Conservation (phyloP, 2,113 vertebrate species). For the Pedetes capensis region DNA sequence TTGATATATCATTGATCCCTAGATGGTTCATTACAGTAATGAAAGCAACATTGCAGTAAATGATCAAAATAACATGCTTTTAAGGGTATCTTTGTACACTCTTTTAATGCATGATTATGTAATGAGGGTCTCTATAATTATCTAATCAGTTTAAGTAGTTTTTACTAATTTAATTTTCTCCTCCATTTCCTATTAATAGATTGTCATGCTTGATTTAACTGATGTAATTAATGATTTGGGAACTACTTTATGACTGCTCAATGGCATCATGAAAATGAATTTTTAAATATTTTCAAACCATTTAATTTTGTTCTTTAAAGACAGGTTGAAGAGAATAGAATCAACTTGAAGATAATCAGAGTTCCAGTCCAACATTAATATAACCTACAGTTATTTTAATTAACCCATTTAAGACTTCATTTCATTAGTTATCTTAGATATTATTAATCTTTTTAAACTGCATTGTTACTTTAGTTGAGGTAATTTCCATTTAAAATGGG, state of each 20-base stretch:
- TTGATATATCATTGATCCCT: not conserved
- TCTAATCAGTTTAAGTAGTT: slow-evolving; percentile 55
- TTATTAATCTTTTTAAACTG: slow-evolving; percentile 29
- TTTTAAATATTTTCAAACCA: slow-evolving; percentile 53
- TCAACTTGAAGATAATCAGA: slow-evolving; percentile 15
- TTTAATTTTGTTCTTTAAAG: slow-evolving; percentile 53
- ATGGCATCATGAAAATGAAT: slow-evolving; percentile 51
- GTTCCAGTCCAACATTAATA: slow-evolving; percentile 27
- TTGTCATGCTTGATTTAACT: slow-evolving; percentile 57
- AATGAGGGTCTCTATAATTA: slow-evolving; percentile 49
- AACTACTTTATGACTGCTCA: slow-evolving; percentile 37
- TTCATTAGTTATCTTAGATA: slow-evolving; percentile 17
- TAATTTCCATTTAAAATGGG: not conserved
- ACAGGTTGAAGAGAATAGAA: slow-evolving; percentile 23
- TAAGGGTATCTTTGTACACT: not conserved
- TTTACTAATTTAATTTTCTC: slow-evolving; percentile 69
- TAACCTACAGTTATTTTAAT: slow-evolving; percentile 21
- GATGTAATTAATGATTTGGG: slow-evolving; percentile 69
- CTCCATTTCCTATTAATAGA: slow-evolving; percentile 65
- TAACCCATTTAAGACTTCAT: slow-evolving; percentile 10
- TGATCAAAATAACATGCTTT: not conserved
- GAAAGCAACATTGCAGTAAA: not conserved
- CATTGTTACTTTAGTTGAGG: slow-evolving; percentile 2
- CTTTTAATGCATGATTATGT: not conserved
- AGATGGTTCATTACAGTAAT: not conserved